phyloP scores from a whole-genome alignment of 2,888 invertebrate genomes.

The Leucophora obtusa region DNA sequence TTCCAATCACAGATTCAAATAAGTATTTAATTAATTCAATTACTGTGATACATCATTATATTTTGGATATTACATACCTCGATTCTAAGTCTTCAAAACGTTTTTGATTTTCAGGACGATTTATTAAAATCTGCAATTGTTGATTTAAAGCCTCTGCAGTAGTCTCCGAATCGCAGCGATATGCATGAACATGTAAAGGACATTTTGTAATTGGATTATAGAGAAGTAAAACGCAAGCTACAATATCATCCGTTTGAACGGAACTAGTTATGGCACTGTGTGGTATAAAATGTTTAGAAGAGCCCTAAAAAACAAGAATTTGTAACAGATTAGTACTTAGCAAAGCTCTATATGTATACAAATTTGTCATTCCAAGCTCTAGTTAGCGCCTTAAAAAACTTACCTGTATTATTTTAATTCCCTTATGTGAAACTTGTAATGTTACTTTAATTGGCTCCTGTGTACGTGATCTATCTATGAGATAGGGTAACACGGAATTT shows the following conservation, averaged over 20 bases:
- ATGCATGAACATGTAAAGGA: conserved; percentile 97
- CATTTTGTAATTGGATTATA: conserved; percentile 96
- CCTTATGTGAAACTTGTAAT: conserved; percentile 93
- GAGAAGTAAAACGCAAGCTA: conserved; percentile 93
- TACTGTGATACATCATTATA: not conserved
- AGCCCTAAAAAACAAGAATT: conserved; percentile 71
- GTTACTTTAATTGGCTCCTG: conserved; percentile 95
- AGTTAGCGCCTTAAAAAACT: not conserved
- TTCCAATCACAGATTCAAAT: too few species aligned
- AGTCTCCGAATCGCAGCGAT: conserved; percentile 94
- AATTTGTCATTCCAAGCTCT: too few species aligned
- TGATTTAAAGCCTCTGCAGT: conserved; percentile 92
- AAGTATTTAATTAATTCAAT: too few species aligned
- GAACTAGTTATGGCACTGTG: conserved; percentile 95
- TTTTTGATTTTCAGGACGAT: conserved; percentile 91
- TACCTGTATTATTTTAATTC: conserved; percentile 94
- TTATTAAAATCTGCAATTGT: conserved; percentile 90
- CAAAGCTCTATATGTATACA: too few species aligned
- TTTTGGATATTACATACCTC: conserved; percentile 73
- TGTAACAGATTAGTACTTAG: not conserved
- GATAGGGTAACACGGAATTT: conserved; percentile 89
- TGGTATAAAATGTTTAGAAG: conserved; percentile 96
- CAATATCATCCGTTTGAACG: conserved; percentile 93
- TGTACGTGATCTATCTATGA: conserved; percentile 90
- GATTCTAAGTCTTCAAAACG: conserved; percentile 89